A percentile compares a stretch with the other conserved stretches of the same genome.
Evolutionary conservation across 1,140 invertebrate genomes (phyloP).

Genomic region (Trachymyrmex septentrionalis): DNA sequence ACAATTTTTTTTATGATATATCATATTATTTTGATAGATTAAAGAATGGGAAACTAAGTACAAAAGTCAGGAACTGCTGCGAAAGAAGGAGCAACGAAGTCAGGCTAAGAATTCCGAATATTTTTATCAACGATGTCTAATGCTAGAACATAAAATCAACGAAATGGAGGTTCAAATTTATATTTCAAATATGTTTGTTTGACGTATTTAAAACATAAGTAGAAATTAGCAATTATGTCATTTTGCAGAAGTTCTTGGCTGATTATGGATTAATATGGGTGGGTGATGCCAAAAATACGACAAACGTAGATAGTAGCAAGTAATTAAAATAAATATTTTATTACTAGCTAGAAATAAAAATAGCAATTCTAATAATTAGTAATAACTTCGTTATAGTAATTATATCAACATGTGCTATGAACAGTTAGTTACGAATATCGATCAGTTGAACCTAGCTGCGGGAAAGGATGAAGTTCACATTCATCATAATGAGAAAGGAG

Average conservation of each 20-base stretch:
- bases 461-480: conserved; percentile 82
- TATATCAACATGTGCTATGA: conserved; percentile 79
- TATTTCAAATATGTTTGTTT: conserved; percentile 1
- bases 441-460: conserved; percentile 80
- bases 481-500: conserved; percentile 77
- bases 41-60: conserved; percentile 76
- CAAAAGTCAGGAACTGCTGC: conserved; percentile 73
- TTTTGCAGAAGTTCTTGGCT: conserved; percentile 79
- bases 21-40: conserved; percentile 69
- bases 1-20: neutral
- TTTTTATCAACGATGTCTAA: conserved; percentile 78
- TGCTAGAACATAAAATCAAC: conserved; percentile 78
- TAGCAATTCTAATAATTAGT: conserved; percentile 57
- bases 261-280: conserved; percentile 83
- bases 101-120: conserved; percentile 79
- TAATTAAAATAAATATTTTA: conserved; percentile 67
- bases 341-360: conserved; percentile 24
- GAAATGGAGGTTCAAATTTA: conserved; percentile 82
- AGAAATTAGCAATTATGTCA: conserved; percentile 23
- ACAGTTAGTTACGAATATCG: conserved; percentile 80
- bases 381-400: conserved; percentile 75
- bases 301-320: conserved; percentile 58
- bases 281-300: conserved; percentile 66
- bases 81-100: conserved; percentile 73
- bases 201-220: neutral